Base-by-base conservation (phyloP, 2,113 vertebrate species). In the Platysternon megacephalum region DNA sequence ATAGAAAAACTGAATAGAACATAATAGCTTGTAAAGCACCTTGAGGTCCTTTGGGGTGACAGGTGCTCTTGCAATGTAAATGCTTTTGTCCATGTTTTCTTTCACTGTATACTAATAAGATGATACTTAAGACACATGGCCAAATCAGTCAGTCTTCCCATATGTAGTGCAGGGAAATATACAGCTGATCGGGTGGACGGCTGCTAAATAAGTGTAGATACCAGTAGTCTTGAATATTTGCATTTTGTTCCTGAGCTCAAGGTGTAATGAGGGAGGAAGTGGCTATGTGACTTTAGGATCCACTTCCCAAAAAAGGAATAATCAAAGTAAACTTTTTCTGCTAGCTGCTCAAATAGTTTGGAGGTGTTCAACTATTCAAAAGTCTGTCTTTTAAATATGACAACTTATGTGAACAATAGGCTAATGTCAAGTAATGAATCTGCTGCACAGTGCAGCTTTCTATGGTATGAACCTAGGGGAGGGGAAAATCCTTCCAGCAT, bases 61-160 rank as follows among this genome's bases (percentile, higher is more conserved):
- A 26, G 5, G 21, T 11, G n/a, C 24, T 79, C 53, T 89, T 53
- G 46, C 5, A 82, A 82, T 89, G 21, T 68, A 95, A 92, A 48
- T 88, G 22, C 8, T 53, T 97, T 81, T 24, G 93, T 42, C 74
- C 82, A 14, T 86, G 88, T 68, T 97, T 97, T 93, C 26, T 97
- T 95, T 97, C 96, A 87, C 86, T 46, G 17, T 87, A 95, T 96
- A 82, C 48, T 74, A 58, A 51, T 85, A n/a, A 42, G 87, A 93
- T 90, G 82, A 85, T 86, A 82, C 79, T 39, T 88, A 95, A 76
- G 85, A 79, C 84, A 93, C 93, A 88, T 46, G 88, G n/a, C 81
- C 81, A 58, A 85, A 42, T 87, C 48, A 85, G 42, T 61, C 28
- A 89, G 39, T 52, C 84, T 76, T 44, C 49, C 80, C 61, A 85